These are phyloP conservation scores for Creontiades dilutus DNA, from an alignment of 2,888 invertebrate genomes.

Conservation along the genomic window DNA sequence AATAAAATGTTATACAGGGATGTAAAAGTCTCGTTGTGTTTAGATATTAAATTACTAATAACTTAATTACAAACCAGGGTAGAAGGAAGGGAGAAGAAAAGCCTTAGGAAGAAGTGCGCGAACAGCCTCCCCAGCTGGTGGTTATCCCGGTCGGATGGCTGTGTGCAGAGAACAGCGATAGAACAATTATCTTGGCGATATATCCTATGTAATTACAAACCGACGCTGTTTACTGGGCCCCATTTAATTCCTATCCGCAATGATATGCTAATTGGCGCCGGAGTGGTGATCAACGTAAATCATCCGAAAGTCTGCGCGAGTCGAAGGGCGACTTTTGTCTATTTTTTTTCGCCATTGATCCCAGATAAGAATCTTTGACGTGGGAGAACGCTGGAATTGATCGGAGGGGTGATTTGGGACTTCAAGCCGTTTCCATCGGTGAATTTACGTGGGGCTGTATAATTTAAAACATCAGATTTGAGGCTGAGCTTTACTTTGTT, in stretches of 20 bases:
- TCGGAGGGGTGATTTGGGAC: neutral
- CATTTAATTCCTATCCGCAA: conserved; percentile 51
- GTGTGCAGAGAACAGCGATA: conserved; percentile 25
- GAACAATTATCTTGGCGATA: conserved; percentile 56
- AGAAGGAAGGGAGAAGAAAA: neutral
- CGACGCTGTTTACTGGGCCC: conserved; percentile 29
- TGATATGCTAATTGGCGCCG: conserved; percentile 51
- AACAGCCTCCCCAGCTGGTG: conserved; percentile 18
- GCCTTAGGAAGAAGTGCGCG: neutral
- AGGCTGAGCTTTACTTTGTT: no score
- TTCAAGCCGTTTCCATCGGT: neutral
- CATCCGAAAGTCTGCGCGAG: neutral
- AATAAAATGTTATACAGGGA: no score
- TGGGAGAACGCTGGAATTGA: conserved; percentile 8
- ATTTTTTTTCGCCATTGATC: neutral
- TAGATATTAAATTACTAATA: conserved; percentile 11
- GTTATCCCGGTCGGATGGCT: conserved; percentile 10
- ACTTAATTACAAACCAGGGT: neutral
- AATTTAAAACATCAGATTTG: neutral
- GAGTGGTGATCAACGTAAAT: conserved; percentile 53
- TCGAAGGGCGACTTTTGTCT: conserved; percentile 13
- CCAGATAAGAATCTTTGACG: conserved; percentile 5
- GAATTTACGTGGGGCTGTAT: neutral
- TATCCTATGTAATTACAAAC: conserved; percentile 58
- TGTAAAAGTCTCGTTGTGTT: neutral